These are phyloP conservation scores for Corythornis madagascariensis DNA, from an alignment of 2,113 vertebrate species.

Conservation along the genomic window DNA sequence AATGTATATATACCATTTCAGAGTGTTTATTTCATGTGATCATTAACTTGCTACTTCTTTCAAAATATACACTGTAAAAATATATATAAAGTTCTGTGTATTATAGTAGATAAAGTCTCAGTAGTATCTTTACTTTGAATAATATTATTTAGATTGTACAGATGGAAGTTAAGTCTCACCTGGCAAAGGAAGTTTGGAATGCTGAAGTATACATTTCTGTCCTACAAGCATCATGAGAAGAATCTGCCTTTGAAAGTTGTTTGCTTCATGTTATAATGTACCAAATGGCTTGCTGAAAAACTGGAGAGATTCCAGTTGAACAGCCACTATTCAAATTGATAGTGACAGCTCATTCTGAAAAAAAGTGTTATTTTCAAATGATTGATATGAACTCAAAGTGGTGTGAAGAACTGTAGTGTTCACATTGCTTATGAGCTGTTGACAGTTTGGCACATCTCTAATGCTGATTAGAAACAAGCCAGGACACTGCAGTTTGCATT, in stretches of 20 bases:
- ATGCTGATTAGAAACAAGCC: slow-evolving; percentile 75
- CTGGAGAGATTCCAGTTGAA: slow-evolving; percentile 75
- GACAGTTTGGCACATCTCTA: slow-evolving; percentile 75
- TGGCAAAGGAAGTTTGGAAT: background rate
- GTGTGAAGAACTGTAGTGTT: slow-evolving; percentile 72
- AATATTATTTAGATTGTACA: background rate
- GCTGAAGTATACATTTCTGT: background rate
- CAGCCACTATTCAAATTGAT: slow-evolving; percentile 76
- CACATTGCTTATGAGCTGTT: slow-evolving; percentile 61
- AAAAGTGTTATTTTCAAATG: slow-evolving; percentile 74
- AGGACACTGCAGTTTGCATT: slow-evolving; percentile 57
- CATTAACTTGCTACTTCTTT: background rate
- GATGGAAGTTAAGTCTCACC: background rate
- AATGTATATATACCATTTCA: background rate
- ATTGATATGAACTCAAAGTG: slow-evolving; percentile 80
- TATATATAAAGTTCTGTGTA: background rate
- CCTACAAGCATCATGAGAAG: slow-evolving; percentile 20
- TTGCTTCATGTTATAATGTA: slow-evolving; percentile 67
- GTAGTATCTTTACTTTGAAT: background rate
- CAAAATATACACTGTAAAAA: background rate
- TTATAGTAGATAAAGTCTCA: background rate
- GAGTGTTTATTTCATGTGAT: background rate
- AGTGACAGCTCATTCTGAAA: slow-evolving; percentile 75
- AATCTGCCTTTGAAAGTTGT: slow-evolving; percentile 62
- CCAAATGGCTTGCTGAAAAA: slow-evolving; percentile 71